Evolutionary conservation across 2,888 invertebrate species (phyloP).

Genomic region (Troglohyphantes excavatus): DNA sequence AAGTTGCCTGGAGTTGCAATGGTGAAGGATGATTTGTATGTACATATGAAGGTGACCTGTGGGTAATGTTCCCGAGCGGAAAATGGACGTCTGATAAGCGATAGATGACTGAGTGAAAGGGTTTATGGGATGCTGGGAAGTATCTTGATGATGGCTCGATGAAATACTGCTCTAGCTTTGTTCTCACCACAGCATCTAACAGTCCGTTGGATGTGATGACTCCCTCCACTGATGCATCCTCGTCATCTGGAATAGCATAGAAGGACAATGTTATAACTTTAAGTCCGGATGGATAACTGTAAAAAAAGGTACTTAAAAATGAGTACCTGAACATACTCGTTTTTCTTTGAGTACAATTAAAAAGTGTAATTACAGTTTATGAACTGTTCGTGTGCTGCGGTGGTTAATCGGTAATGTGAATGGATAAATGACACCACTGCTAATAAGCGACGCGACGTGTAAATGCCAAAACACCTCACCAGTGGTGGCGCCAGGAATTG

Average conservation of each 20-base stretch:
- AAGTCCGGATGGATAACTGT: too few species aligned
- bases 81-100: constrained; percentile 88
- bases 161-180: constrained; percentile 90
- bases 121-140: constrained; percentile 80
- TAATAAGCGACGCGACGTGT: too few species aligned
- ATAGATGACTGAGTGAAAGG: constrained; percentile 92
- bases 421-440: too few species aligned
- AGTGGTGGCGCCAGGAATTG: too few species aligned
- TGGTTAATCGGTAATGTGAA: too few species aligned
- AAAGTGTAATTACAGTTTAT: too few species aligned
- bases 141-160: constrained; percentile 91
- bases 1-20: constrained; percentile 2
- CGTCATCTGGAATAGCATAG: constrained; percentile 87
- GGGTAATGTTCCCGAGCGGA: constrained; percentile 80
- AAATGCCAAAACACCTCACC: too few species aligned
- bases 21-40: constrained; percentile 32
- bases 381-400: too few species aligned
- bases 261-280: too few species aligned
- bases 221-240: constrained; percentile 91
- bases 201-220: constrained; percentile 92
- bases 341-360: too few species aligned
- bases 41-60: constrained; percentile 69
- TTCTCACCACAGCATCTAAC: constrained; percentile 93
- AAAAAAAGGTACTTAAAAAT: too few species aligned
- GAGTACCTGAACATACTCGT: too few species aligned